Conservation (phyloP, 2,888 invertebrate genomes). For the Cheilosia scutellata region DNA sequence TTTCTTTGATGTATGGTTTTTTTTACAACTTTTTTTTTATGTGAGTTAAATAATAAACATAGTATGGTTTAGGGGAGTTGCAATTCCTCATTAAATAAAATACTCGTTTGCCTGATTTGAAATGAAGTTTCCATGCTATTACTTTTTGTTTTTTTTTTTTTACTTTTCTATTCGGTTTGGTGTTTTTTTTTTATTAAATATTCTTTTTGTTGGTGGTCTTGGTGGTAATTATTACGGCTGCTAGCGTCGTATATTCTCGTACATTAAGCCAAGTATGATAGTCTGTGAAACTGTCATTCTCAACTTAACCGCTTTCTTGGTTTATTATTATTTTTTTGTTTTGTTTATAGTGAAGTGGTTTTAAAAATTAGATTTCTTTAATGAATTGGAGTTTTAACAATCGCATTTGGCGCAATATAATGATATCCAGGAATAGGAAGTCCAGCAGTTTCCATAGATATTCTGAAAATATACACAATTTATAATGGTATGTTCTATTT, state of each 20-base stretch:
- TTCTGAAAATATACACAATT: slow-evolving; percentile 86
- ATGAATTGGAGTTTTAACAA: slow-evolving; percentile 96
- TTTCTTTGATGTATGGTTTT: slow-evolving; percentile 38
- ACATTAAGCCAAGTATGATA: slow-evolving; percentile 34
- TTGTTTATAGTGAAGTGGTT: slow-evolving; percentile 33
- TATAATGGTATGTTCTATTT: slow-evolving; percentile 36
- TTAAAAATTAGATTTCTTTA: slow-evolving; percentile 84
- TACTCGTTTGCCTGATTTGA: slow-evolving; percentile 23
- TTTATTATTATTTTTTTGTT: slow-evolving; percentile 35
- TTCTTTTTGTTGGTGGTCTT: slow-evolving; percentile 60
- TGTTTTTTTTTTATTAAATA: slow-evolving; percentile 54
- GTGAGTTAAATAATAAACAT: slow-evolving; percentile 28
- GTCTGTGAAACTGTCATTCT: slow-evolving; percentile 33
- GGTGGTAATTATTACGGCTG: slow-evolving; percentile 62
- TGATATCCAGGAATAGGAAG: slow-evolving; percentile 96
- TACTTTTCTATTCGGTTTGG: slow-evolving; percentile 44
- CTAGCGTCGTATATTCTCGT: slow-evolving; percentile 33
- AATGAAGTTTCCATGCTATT: slow-evolving; percentile 38
- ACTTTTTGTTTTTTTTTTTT: slow-evolving; percentile 2
- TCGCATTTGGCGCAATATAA: slow-evolving; percentile 96
- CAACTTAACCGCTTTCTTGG: slow-evolving; percentile 37
- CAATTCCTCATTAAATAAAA: slow-evolving; percentile 41
- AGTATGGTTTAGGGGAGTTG: slow-evolving; percentile 24
- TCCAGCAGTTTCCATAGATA: slow-evolving; percentile 97
- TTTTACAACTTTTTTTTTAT: slow-evolving; percentile 15